Evolutionary conservation across 1,140 invertebrate species (phyloP).

Genomic region (Phocides pigmalion): DNA sequence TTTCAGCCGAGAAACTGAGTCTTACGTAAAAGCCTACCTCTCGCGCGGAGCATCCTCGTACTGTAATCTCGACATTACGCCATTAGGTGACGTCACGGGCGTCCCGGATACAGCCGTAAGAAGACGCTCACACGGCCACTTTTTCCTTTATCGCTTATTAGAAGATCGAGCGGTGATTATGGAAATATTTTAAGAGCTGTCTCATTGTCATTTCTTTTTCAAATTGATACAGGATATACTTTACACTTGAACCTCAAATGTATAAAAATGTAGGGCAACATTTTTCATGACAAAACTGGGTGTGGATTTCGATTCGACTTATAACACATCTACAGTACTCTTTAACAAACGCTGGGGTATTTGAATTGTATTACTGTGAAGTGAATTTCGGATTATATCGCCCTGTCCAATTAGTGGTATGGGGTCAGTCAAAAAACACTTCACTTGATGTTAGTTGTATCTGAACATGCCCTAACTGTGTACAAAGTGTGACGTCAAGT

Average conservation of each 20-base stretch:
- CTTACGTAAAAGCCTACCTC: slow-evolving; percentile 5
- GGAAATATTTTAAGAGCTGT: neutral
- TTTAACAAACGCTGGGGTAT: too few species aligned
- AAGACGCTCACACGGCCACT: neutral
- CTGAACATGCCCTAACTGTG: slow-evolving; percentile 34
- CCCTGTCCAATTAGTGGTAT: too few species aligned
- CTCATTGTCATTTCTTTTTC: neutral
- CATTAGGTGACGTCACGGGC: slow-evolving; percentile 45
- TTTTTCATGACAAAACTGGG: too few species aligned
- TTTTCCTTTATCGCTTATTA: slow-evolving; percentile 6
- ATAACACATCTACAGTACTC: too few species aligned
- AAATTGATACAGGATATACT: neutral
- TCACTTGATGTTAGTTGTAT: neutral
- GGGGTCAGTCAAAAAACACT: neutral
- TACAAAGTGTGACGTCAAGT: slow-evolving; percentile 43
- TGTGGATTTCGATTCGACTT: too few species aligned
- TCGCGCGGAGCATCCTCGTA: slow-evolving; percentile 2
- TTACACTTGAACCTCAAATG: neutral
- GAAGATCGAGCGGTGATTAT: slow-evolving; percentile 1
- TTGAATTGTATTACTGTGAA: too few species aligned
- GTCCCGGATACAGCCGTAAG: slow-evolving; percentile 44
- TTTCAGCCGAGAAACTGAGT: slow-evolving; percentile 3
- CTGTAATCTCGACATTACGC: slow-evolving; percentile 20
- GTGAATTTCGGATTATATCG: too few species aligned
- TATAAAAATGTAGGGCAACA: too few species aligned